Evolutionary conservation across 30 jellyfish, hydroid and myxozoan genomes (phyloP).

Genomic region (Nemopilema nomurai): DNA sequence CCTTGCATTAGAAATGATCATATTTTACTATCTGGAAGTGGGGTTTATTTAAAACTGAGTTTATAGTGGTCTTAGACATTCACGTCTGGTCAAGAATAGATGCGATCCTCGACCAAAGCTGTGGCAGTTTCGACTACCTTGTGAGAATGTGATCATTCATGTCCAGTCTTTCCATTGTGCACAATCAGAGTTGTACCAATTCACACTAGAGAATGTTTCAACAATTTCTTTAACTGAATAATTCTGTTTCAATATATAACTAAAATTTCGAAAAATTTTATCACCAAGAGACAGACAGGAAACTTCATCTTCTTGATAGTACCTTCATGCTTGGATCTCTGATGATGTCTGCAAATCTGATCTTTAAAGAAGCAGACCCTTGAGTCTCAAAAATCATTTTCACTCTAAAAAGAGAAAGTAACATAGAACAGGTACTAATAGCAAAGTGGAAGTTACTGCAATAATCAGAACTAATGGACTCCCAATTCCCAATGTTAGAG

Average conservation of each 20-base stretch:
- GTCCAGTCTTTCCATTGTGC: background rate
- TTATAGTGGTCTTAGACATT: no score
- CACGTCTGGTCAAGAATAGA: no score
- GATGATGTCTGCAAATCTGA: slow-evolving; percentile 33
- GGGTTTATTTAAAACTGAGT: no score
- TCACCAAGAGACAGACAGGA: no score
- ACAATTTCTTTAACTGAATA: background rate
- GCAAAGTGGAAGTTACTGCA: background rate
- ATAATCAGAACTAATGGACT: background rate
- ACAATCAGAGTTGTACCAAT: background rate
- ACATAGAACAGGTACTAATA: background rate
- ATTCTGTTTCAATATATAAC: no score
- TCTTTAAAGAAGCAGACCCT: slow-evolving; percentile 3
- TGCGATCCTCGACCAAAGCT: no score
- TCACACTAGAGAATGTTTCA: background rate
- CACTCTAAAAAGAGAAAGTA: slow-evolving; percentile 6
- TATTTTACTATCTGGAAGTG: no score
- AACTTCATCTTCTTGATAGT: no score
- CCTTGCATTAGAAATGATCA: background rate
- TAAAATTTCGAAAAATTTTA: no score
- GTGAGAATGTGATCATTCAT: background rate
- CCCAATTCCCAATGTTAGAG: no score
- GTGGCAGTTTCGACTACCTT: no score
- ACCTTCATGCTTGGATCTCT: slow-evolving; percentile 68
- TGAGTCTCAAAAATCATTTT: slow-evolving; percentile 34